Conservation (phyloP, 2,113 vertebrate species). For the Bubo blakistoni region DNA sequence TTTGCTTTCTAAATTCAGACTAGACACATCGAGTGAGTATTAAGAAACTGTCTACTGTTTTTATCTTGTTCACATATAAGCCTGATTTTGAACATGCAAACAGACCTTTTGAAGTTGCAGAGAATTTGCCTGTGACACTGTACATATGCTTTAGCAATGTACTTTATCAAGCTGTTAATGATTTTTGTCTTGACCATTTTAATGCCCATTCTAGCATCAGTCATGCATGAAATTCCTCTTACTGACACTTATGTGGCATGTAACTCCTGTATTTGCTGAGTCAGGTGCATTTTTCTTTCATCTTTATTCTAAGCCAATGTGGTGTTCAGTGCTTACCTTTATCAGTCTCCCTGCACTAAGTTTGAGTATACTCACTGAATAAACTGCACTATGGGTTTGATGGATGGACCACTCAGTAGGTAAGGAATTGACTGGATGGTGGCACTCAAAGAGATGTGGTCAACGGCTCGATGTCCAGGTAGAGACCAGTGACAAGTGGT, state of each 20-base stretch:
- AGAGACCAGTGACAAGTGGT: too few relatives aligned
- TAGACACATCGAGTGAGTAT: background rate
- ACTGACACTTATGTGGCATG: background rate
- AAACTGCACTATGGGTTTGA: background rate
- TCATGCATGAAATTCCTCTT: background rate
- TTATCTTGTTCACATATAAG: background rate
- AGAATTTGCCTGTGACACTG: background rate
- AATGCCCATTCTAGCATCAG: background rate
- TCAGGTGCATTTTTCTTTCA: constrained; percentile 24
- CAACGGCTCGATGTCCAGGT: too few relatives aligned
- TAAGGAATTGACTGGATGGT: too few relatives aligned
- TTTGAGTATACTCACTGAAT: background rate
- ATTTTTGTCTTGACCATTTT: background rate
- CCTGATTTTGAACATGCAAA: background rate
- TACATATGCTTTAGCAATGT: background rate
- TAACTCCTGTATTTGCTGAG: constrained; percentile 8
- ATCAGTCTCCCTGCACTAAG: background rate
- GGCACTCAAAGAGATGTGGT: too few relatives aligned
- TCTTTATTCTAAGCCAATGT: background rate
- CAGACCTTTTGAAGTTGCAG: background rate
- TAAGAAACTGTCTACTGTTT: background rate
- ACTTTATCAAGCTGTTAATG: background rate
- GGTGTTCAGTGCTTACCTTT: background rate
- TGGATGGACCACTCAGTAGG: too few relatives aligned
- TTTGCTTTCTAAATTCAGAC: background rate